Base-by-base conservation (phyloP, 2,888 invertebrate genomes). In the Epistrophe eligans region DNA sequence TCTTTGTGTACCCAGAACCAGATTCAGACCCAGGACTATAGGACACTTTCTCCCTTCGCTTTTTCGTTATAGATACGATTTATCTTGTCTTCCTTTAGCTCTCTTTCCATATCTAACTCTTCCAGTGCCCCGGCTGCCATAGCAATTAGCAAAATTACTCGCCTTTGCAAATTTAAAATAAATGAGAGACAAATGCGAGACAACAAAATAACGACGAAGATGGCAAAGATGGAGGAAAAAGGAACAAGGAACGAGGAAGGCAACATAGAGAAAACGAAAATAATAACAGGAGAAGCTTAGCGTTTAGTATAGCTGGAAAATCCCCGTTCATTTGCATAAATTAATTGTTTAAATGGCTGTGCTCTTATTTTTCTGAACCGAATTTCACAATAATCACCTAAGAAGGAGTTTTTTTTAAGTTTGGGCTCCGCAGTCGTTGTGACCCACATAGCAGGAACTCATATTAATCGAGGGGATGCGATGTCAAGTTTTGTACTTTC, bases 341-440 rank as follows among this genome's bases (percentile, higher is more conserved):
- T 87, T 87, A 87, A 87, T 87, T 87, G 87, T 87, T 76, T 87
- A 87, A 87, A 83, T 87, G 87, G 87, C 79, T 83, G 57, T 83
- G 79, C 74, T 83, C 76, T 76, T 83, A 79, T 76, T 87, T 82
- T 72, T 35, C 58, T 67, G 71, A 66, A 83, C 83, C 79, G 32
- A 83, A 87, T 83, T 79, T 71, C 79, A 87, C 79, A 87, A 83
- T 87, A 83, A 87, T 87, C 83, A 83, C 83, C 82, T 74, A 13
- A 48, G 58, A 58, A 52, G 55, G 38, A 64, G 35, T 35, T 24
- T 57, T 35, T 9, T 48, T 66, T 8, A 6, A 64, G 4, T 66
- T 66, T 17, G 13, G 35, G 40, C n/a, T 28, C 52, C 19, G 6
- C 43, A 52, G 7, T 62, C 40, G 38, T 43, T 72, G 55, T 83